These are phyloP conservation scores for Brachionus rotundiformis DNA, from an alignment of 1,140 invertebrate species.

Conservation along the genomic window DNA sequence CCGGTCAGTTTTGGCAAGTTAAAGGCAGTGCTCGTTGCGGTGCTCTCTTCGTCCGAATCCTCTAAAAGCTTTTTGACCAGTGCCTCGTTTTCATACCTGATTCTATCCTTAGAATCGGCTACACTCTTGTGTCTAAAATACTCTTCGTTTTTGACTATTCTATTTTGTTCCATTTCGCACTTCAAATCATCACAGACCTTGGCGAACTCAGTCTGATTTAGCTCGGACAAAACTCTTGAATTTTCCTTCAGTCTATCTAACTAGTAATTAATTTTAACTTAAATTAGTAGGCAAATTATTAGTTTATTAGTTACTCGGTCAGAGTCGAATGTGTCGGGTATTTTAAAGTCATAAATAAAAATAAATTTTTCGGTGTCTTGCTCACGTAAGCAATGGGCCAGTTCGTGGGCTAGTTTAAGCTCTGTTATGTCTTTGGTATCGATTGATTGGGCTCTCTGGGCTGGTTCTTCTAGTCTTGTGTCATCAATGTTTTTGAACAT, in stretches of 20 bases:
- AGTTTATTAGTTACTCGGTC: background rate
- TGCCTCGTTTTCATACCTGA: background rate
- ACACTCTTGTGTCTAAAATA: background rate
- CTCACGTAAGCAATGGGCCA: constrained; percentile 28
- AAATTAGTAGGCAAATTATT: background rate
- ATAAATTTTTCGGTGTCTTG: constrained; percentile 36
- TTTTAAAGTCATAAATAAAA: constrained; percentile 19
- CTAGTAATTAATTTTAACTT: background rate
- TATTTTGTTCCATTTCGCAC: background rate
- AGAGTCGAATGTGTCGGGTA: background rate
- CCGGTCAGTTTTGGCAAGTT: background rate
- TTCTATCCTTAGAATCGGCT: background rate
- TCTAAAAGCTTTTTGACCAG: background rate
- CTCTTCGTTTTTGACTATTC: constrained; percentile 28
- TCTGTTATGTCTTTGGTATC: background rate
- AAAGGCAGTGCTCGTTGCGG: background rate
- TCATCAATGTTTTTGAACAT: background rate
- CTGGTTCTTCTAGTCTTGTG: background rate
- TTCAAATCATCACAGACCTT: constrained; percentile 3
- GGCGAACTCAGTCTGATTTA: background rate
- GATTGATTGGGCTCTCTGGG: background rate
- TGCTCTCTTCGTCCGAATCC: background rate
- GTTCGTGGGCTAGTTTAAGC: background rate
- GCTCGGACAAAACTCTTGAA: background rate
- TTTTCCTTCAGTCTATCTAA: background rate